Conservation (phyloP, 2,888 invertebrate species). For the Phasia obesa region DNA sequence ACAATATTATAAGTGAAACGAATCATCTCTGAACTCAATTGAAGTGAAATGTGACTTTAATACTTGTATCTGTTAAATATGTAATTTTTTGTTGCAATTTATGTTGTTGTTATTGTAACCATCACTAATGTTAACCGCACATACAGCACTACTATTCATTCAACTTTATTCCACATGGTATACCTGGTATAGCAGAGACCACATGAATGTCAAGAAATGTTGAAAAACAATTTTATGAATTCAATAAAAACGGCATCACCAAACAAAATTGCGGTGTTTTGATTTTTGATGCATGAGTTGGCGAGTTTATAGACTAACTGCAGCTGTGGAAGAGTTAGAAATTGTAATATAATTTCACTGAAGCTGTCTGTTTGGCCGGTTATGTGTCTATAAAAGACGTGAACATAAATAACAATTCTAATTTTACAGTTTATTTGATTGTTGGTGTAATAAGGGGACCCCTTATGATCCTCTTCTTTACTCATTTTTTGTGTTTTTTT, state of each 20-base stretch:
- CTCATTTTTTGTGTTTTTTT: too few relatives aligned
- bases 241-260: conserved; percentile 35
- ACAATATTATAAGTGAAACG: conserved; percentile 41
- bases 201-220: conserved; percentile 41
- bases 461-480: too few relatives aligned
- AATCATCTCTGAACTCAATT: conserved; percentile 56
- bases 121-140: conserved; percentile 26
- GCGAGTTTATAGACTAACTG: not conserved
- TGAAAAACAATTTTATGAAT: conserved; percentile 13
- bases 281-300: not conserved
- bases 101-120: not conserved
- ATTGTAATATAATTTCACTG: too few relatives aligned
- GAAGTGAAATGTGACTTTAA: conserved; percentile 45
- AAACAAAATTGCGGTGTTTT: conserved; percentile 18
- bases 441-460: too few relatives aligned
- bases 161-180: not conserved
- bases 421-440: too few relatives aligned
- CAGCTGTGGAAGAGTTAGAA: not conserved
- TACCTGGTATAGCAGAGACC: too few relatives aligned
- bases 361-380: too few relatives aligned
- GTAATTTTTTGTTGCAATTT: not conserved
- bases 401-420: too few relatives aligned
- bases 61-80: conserved; percentile 29
- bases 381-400: too few relatives aligned
- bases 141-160: not conserved